Base-by-base conservation (phyloP, 2,888 invertebrate species). In the Habrosyne pyritoides region DNA sequence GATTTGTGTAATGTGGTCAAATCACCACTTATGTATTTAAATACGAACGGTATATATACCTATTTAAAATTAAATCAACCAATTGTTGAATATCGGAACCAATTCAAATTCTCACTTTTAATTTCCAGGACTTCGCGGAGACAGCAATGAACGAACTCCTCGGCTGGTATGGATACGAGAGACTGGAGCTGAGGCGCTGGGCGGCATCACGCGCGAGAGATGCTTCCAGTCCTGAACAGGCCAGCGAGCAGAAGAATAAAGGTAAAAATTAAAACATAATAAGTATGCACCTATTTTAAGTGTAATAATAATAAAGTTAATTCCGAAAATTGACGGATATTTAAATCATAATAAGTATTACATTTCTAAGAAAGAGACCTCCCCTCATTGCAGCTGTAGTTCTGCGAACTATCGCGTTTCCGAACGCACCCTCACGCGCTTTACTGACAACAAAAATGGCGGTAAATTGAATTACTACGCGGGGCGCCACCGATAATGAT, bases 121-220 rank as follows among this genome's bases (percentile, higher is more conserved):
- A 22, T 62, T 93, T 93, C 3, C 91, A 98, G 98, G 97, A 97
- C 84, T 98, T 96, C 87, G 98, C 98, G 5, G 97, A 97, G 84
- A 97, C 96, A 52, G 97, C 98, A 0, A 98, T 98, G 97, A 98
- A 97, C 79, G 98, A 98, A 86, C 92, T 98, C 60, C 93, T 98
- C 22, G 97, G 98, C 47, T 97, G 97, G 97, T 98, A 98, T 88
- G 98, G 98, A 1, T 98, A 98, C 81, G 96, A 96, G 86, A 93
- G 95, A 30, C 86, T 95, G 53, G 95, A 95, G 75, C 91, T 94
- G 8, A 87, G 94, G 53, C 92, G 94, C 12, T 92, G 89, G 91
- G 93, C 93, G 0, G 93, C 93, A 0, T 91, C 91, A 0, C 72
- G 87, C 22, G 89, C 87, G 28, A 75, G 82, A 47, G 93, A 93